phyloP scores from a whole-genome alignment of 37 sponge, comb jelly and placozoan genomes.

The Mnemiopsis leidyi region DNA sequence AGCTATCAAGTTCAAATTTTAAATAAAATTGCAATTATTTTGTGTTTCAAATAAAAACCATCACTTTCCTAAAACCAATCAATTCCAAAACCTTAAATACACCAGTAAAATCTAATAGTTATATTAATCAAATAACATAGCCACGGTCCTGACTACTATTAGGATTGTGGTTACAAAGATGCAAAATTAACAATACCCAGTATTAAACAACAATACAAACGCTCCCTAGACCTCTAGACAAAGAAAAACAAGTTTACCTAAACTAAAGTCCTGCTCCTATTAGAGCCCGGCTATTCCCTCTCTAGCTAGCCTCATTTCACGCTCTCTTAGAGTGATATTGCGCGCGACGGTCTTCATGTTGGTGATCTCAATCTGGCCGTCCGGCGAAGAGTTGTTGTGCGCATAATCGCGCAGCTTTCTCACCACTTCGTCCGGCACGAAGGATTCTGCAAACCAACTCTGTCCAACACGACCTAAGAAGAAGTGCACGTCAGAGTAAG shows the following conservation, averaged over 20 bases:
- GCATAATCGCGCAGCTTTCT: not conserved
- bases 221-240: too few species aligned
- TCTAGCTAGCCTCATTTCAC: not conserved
- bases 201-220: not conserved
- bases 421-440: constrained; percentile 16
- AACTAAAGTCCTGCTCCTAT: not conserved
- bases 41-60: too few species aligned
- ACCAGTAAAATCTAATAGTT: too few species aligned
- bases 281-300: not conserved
- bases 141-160: too few species aligned
- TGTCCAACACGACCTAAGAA: constrained; percentile 56
- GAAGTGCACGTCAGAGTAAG: too few species aligned
- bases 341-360: constrained; percentile 14
- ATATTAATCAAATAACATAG: too few species aligned
- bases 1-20: not conserved
- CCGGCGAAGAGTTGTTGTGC: not conserved
- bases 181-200: not conserved
- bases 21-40: too few species aligned
- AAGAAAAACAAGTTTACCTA: not conserved
- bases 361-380: not conserved
- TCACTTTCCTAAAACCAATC: too few species aligned
- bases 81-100: too few species aligned
- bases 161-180: not conserved
- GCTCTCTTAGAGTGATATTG: not conserved
- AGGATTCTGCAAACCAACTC: constrained; percentile 64